phyloP scores from a whole-genome alignment of 64 coral and sea anemone genomes.

The Pachyseris speciosa region DNA sequence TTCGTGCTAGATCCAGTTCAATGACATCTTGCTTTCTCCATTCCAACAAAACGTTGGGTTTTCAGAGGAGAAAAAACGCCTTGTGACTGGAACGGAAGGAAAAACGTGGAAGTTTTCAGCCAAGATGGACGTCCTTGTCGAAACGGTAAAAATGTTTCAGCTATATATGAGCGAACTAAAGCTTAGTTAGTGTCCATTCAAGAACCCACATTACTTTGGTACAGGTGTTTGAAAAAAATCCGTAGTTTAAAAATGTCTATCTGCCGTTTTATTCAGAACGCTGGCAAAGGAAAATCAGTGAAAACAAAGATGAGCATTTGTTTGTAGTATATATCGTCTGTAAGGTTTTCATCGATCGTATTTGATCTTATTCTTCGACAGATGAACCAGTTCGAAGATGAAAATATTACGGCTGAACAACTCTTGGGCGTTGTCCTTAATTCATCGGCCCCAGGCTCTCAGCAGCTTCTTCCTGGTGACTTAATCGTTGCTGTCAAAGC shows the following conservation, averaged over 20 bases:
- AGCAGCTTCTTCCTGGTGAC: background rate
- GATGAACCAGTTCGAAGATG: background rate
- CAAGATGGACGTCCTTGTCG: constrained; percentile 30
- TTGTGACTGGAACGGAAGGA: constrained; percentile 28
- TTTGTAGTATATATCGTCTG: background rate
- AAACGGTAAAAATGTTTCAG: constrained; percentile 16
- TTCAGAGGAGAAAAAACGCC: constrained; percentile 36
- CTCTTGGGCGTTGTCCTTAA: background rate
- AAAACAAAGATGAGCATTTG: too few relatives aligned
- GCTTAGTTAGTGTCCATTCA: too few relatives aligned
- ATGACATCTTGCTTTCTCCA: too few relatives aligned
- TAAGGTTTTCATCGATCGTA: background rate
- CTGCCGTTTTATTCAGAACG: too few relatives aligned
- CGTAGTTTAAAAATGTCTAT: too few relatives aligned
- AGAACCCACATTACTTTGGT: too few relatives aligned
- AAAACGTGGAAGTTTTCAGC: constrained; percentile 42
- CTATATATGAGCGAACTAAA: too few relatives aligned
- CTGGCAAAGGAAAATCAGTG: too few relatives aligned
- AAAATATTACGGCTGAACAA: constrained; percentile 2
- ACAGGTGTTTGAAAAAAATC: too few relatives aligned
- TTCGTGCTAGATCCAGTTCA: too few relatives aligned
- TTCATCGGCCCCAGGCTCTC: background rate
- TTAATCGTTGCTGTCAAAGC: background rate
- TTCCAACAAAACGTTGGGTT: background rate
- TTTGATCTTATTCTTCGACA: background rate